Evolutionary conservation across 1,140 invertebrate species (phyloP), one percentile per base, ranked within the genome.

Genomic region (Rhopalosiphum maidis): DNA sequence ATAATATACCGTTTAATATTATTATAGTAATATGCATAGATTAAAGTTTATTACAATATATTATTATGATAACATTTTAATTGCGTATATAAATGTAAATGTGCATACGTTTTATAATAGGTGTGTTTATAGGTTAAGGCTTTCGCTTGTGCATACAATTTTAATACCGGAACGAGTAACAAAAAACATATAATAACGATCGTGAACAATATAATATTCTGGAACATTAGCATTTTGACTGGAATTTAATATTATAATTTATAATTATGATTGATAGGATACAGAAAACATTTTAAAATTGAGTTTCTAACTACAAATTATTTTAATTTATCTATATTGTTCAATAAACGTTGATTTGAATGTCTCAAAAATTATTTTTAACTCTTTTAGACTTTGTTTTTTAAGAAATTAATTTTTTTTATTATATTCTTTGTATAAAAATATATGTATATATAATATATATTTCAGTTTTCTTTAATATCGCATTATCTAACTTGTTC

Each of bases 1-100:
- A 86, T 43, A 77, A 35, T 18, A n/a, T 77, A 77, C 60, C 60
- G n/a, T 77, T n/a, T 77, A 77, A 77, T 77, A 77, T 77, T 77
- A 77, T 77, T 77, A 35, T 22, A n/a, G 60, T 77, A 35, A 77
- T 77, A 77, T n/a, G 60, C 60, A n/a, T 35, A 77, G 30, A 35
- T 77, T n/a, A n/a, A n/a, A 77, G 60, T 77, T 77, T 77, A 77
- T 77, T 35, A 77, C n/a, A 77, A 77, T 77, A 77, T 35, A 77
- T 77, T 77, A n/a, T n/a, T 60, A 60, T 60, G 55, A 77, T n/a
- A 77, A 77, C 60, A 35, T 77, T 77, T 77, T 77, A 77, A 77
- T 77, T 77, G 60, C 4, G 4, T 77, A 77, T n/a, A 77, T 77
- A 77, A n/a, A n/a, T 77, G 60, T 77, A 77, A 77, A 77, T 77